Evolutionary conservation across 2,797 vertebrate species (phyloP), one percentile per base, ranked within the genome.

Genomic region (Lemur catta): DNA sequence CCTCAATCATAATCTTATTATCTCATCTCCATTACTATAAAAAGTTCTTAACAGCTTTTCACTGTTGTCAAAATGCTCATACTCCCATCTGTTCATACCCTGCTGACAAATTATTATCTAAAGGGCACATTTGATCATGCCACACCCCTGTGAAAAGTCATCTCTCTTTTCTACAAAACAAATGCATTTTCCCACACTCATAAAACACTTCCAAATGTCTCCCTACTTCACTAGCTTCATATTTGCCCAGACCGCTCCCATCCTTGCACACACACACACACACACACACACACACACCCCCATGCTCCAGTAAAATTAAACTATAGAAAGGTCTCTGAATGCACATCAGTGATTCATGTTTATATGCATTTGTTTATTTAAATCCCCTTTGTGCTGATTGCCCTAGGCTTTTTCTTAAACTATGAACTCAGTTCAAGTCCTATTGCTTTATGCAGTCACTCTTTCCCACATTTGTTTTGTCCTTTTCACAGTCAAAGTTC

Each of bases 231-330:
- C 24, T n/a, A 38, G 14, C 13, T 88, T 43, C 57, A 67, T 86
- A 41, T 35, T 52, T 59, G 13, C 1, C 18, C 33, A 55, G 15
- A 41, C 5, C 1, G 14, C 6, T 24, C 2, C 24, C 17, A 1
- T 5, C 1, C 9, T 3, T 17, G 2, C 11, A 20, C 61, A 30
- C 1, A 35, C 8, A 35, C 6, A 4, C 7, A 43, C 4, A 48
- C 4, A 38, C 3, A 30, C 1, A 35, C 8, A 35, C 6, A 4
- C 7, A 43, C 4, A 48, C 4, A 38, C 3, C 2, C 28, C 12
- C 10, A 26, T 18, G 8, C 33, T 12, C 28, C n/a, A 71, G 26
- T 74, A 8, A 76, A 85, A 46, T 33, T 57, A 17, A 95, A 76
- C 22, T 22, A 1, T 67, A 6, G 13, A 24, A 43, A 78, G 14